Conservation (phyloP, 2,797 vertebrate genomes). For the Mastacembelus armatus region DNA sequence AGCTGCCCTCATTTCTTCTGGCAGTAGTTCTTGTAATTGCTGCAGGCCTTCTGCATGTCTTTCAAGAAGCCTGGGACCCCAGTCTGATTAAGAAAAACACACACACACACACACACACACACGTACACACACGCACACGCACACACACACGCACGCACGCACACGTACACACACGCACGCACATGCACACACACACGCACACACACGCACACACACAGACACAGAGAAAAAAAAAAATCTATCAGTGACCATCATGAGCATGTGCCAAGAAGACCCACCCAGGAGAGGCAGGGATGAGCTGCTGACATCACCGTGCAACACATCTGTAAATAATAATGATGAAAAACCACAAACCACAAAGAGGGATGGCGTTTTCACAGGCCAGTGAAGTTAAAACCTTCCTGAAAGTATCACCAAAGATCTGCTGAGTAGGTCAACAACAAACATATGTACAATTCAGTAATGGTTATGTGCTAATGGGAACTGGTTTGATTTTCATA, state of each 20-base stretch:
- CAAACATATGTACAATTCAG: conserved; percentile 1
- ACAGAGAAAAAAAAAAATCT: conserved; percentile 1
- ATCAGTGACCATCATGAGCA: conserved; percentile 45
- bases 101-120: conserved; percentile 2
- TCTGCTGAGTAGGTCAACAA: conserved; percentile 5
- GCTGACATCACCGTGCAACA: conserved; percentile 44
- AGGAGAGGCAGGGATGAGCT: conserved; percentile 28
- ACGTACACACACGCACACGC: too few relatives aligned
- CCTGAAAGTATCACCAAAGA: conserved; percentile 21
- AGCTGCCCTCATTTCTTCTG: conserved; percentile 69
- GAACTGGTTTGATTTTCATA: neutral
- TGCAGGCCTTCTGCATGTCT: conserved; percentile 89
- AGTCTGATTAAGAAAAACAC: conserved; percentile 75
- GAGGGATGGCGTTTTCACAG: neutral
- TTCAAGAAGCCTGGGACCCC: conserved; percentile 90
- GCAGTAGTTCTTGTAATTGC: conserved; percentile 77
- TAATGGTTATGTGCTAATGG: neutral
- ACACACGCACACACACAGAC: conserved; percentile 17
- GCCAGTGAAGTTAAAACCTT: conserved; percentile 15
- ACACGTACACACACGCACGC: neutral
- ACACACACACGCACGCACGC: neutral
- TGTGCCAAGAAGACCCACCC: conserved; percentile 30
- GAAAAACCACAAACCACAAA: conserved; percentile 19
- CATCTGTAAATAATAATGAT: conserved; percentile 59
- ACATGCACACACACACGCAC: conserved; percentile 11